Evolutionary conservation across 2,797 vertebrate genomes (phyloP), one percentile per base, ranked within the genome.

Genomic region (Kryptolebias ocellatus): DNA sequence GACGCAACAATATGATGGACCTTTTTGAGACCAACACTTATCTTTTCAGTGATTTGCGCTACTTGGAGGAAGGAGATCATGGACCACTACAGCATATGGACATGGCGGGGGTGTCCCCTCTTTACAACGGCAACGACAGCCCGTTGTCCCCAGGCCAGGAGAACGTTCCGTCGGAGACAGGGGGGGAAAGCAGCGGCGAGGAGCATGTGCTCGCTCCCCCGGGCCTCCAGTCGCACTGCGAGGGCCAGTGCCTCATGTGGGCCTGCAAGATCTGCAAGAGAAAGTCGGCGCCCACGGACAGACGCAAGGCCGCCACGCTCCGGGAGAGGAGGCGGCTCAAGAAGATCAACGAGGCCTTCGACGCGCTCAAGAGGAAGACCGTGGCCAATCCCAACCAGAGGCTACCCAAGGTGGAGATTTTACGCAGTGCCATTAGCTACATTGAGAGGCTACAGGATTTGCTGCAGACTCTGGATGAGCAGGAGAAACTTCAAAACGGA

Each of bases 341-440:
- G 92, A 99, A 99, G 92, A 99, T 99, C 90, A 99, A 99, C 74
- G 98, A 99, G 91, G 98, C 98, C 73, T 99, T 99, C 74, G 98
- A 99, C 46, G 97, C 95, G 1, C 92, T 99, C 63, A 99, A 99
- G 93, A 93, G 94, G 80, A 89, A 97, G 83, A 98, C 96, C 44
- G 96, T 98, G 86, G 93, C 96, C 59, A 99, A 99, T 89, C 98
- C 98, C 28, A 98, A 94, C 88, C 98, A 99, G 92, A 87, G 97
- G 86, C 94, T 99, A 75, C 97, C 98, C 87, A 99, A 99, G 87
- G 98, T 99, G 87, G 97, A 99, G 94, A 99, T 99, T 81, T 93
- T 99, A 85, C 95, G 97, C 78, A 98, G 97, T 47, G 98, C 98
- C 78, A 99, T 99, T 90, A 95, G 85, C 92, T 99, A 99, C 93